Percentiles rank a stretch among this genome's conserved stretches.
Evolutionary conservation across 2,888 invertebrate genomes (phyloP).

Genomic region (Heliconius erato): DNA sequence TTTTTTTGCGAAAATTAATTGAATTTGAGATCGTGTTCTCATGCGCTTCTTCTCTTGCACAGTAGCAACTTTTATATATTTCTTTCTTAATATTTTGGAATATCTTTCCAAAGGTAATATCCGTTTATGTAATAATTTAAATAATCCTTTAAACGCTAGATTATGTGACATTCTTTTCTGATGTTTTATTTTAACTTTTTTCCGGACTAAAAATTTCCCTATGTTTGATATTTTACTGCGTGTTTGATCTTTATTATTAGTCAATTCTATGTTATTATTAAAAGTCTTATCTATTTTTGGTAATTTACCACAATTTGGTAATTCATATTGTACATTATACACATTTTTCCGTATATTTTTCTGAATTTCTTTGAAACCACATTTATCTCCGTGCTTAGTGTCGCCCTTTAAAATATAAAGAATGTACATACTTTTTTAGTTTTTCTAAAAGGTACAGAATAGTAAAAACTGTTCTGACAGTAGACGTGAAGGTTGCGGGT

Average conservation of each 20-base stretch:
- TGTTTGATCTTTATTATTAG: neutral
- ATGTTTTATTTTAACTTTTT: constrained; percentile 14
- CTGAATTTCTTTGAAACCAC: neutral
- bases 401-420: neutral
- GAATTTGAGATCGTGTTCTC: neutral
- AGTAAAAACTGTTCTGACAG: neutral
- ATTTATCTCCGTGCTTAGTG: neutral
- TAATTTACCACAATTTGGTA: neutral
- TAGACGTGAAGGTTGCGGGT: neutral
- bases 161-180: constrained; percentile 1
- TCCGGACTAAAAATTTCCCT: neutral
- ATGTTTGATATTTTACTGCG: neutral
- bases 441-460: neutral
- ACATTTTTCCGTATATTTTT: neutral
- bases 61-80: constrained; percentile 8
- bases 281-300: neutral
- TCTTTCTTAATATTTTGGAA: neutral
- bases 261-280: neutral
- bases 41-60: neutral
- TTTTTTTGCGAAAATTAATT: neutral
- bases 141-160: neutral
- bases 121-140: neutral
- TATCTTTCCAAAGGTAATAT: neutral
- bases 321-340: neutral
- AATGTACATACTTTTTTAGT: neutral